Conservation (phyloP, 2,113 vertebrate genomes). For the Clarias gariepinus region DNA sequence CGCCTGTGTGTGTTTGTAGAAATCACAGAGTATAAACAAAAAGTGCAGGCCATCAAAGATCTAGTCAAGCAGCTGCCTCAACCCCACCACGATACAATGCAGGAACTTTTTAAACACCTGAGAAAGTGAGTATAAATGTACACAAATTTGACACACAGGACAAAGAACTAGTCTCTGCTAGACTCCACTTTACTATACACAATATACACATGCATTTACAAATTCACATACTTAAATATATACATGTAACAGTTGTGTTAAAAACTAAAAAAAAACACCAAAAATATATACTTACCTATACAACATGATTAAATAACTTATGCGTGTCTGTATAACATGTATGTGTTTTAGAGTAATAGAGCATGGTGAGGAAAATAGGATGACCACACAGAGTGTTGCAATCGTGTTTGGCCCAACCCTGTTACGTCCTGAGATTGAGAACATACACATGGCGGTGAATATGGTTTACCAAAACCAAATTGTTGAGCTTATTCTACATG, state of each 20-base stretch:
- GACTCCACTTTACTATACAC: neutral
- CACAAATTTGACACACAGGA: neutral
- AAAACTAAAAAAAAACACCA: neutral
- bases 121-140: slow-evolving; percentile 76
- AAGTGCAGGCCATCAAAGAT: slow-evolving; percentile 83
- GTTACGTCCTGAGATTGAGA: slow-evolving; percentile 90
- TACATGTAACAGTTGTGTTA: neutral
- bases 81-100: slow-evolving; percentile 96
- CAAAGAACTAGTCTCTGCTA: neutral
- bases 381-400: slow-evolving; percentile 93
- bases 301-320: neutral
- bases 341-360: slow-evolving; percentile 82
- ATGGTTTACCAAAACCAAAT: slow-evolving; percentile 98
- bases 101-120: slow-evolving; percentile 91
- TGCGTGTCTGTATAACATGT: neutral
- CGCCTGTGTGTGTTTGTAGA: slow-evolving; percentile 71
- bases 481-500: slow-evolving; percentile 90
- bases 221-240: neutral
- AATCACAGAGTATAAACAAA: slow-evolving; percentile 80
- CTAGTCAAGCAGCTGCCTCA: slow-evolving; percentile 89
- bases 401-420: slow-evolving; percentile 96
- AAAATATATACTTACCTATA: neutral
- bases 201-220: neutral
- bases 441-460: slow-evolving; percentile 90
- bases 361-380: slow-evolving; percentile 88